Evolutionary conservation across 2,113 vertebrate species (phyloP).

Genomic region (Actenoides lindsayi): DNA sequence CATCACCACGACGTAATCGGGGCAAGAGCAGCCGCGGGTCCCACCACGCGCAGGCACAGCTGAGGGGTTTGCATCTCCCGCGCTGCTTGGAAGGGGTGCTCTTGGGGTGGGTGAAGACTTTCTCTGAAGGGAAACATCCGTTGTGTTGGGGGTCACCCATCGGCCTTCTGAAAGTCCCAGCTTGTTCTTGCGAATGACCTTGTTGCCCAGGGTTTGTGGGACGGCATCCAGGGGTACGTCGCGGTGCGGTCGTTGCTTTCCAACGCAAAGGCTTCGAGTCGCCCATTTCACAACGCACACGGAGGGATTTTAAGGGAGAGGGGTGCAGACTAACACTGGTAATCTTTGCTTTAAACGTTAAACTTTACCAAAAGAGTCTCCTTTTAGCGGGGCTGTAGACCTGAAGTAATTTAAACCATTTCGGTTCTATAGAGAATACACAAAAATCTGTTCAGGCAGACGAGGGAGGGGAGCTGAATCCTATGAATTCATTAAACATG

Average conservation of each 20-base stretch:
- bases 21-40: background rate
- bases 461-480: background rate
- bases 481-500: constrained; percentile 21
- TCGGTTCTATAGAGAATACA: background rate
- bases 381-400: background rate
- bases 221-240: background rate
- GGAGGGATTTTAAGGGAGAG: background rate
- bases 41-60: background rate
- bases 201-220: constrained; percentile 39
- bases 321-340: background rate
- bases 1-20: background rate
- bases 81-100: background rate
- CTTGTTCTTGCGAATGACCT: constrained; percentile 9
- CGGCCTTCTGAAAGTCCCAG: background rate
- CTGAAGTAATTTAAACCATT: background rate
- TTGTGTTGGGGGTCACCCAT: background rate
- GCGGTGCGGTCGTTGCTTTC: background rate
- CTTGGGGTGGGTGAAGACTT: background rate
- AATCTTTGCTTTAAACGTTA: background rate
- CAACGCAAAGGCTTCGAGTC: background rate
- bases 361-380: background rate
- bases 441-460: background rate
- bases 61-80: background rate
- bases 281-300: background rate
- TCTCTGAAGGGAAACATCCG: background rate